Percentiles rank a stretch among this genome's conserved stretches.
phyloP scores from a whole-genome alignment of 1,140 invertebrate species.

The Drosophila orosa region DNA sequence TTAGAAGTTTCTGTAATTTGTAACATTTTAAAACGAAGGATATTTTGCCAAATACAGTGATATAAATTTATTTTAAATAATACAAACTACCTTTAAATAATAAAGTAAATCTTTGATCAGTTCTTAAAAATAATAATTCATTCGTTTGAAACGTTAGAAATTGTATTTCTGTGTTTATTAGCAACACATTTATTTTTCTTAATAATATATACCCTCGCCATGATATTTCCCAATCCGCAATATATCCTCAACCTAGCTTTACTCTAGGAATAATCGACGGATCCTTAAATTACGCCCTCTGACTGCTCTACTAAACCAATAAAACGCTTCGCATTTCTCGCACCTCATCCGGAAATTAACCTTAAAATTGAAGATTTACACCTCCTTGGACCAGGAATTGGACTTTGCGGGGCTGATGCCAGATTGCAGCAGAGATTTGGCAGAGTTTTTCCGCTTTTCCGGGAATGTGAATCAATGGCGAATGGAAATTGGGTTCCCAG shows the following conservation, averaged over 20 bases:
- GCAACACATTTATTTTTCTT: not conserved
- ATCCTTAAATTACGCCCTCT: conserved; percentile 16
- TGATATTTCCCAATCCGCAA: too few relatives aligned
- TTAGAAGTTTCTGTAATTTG: not conserved
- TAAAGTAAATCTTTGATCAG: not conserved
- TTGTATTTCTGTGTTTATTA: too few relatives aligned
- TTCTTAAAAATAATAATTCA: too few relatives aligned
- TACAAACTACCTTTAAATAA: not conserved
- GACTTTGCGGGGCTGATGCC: conserved; percentile 32
- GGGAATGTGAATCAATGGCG: conserved; percentile 42
- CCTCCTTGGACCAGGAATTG: conserved; percentile 25
- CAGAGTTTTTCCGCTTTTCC: conserved; percentile 36
- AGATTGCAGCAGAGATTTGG: conserved; percentile 43
- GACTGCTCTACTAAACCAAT: conserved; percentile 73
- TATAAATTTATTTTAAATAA: not conserved
- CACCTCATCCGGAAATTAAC: conserved; percentile 59
- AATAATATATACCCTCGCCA: not conserved
- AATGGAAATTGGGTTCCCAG: conserved; percentile 41
- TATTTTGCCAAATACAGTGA: not conserved
- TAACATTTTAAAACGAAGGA: not conserved
- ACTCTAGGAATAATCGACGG: conserved; percentile 8
- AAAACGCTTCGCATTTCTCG: conserved; percentile 58
- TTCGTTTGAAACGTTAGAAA: too few relatives aligned
- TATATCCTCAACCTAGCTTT: not conserved
- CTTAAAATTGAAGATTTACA: conserved; percentile 70